These are phyloP conservation scores for Propithecus deckenii DNA, from an alignment of 2,797 vertebrate species.

Conservation along the genomic window DNA sequence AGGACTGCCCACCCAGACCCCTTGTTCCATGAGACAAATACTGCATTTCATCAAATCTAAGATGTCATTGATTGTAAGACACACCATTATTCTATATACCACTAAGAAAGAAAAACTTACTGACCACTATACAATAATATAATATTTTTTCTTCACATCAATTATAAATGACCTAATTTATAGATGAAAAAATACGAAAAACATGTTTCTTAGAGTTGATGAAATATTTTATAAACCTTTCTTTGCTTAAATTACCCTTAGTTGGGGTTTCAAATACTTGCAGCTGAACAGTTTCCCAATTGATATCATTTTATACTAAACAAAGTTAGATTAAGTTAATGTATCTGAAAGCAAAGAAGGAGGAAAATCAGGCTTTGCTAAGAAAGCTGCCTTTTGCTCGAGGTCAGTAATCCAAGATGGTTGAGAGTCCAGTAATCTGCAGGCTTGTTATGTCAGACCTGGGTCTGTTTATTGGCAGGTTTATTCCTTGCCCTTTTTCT, in stretches of 20 bases:
- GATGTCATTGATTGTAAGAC: not conserved
- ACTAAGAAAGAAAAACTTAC: not conserved
- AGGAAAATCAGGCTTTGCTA: not conserved
- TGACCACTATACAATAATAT: not conserved
- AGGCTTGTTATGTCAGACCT: no score
- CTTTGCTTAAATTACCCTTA: not conserved
- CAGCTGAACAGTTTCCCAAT: not conserved
- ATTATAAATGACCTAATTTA: not conserved
- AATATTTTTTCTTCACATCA: not conserved
- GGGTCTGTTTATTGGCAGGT: not conserved
- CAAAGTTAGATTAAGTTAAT: not conserved
- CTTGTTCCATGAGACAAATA: not conserved
- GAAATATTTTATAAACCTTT: not conserved
- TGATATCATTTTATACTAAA: not conserved
- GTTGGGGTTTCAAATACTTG: not conserved
- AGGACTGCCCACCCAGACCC: not conserved
- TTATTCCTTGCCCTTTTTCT: not conserved
- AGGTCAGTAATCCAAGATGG: not conserved
- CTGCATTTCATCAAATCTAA: not conserved
- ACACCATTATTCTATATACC: not conserved
- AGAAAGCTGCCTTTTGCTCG: not conserved
- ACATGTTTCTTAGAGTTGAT: not conserved
- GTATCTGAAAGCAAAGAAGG: not conserved
- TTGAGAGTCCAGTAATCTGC: not conserved
- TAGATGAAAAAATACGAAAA: not conserved